These are phyloP conservation scores for Knipowitschia caucasica DNA, from an alignment of 2,797 vertebrate species.

Conservation along the genomic window DNA sequence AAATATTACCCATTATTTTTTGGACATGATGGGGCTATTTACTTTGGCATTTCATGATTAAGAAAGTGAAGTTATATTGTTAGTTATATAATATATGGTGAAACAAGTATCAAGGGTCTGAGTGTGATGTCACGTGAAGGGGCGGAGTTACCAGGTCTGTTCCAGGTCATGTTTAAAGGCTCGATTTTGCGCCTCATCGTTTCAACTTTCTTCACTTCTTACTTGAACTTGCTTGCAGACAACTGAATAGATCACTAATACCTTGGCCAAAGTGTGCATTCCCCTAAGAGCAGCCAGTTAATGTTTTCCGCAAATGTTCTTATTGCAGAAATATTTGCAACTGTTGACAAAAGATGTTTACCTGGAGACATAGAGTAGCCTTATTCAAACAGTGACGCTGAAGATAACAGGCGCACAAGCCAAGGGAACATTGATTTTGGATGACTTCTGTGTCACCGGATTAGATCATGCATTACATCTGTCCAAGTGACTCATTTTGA, in stretches of 20 bases:
- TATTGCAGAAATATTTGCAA: constrained; percentile 22
- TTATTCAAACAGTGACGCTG: constrained; percentile 39
- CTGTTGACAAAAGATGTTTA: constrained; percentile 24
- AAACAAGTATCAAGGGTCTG: too few relatives aligned
- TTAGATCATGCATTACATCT: constrained; percentile 54
- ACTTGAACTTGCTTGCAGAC: background rate
- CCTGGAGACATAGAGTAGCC: constrained; percentile 30
- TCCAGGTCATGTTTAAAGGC: too few relatives aligned
- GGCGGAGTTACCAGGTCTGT: too few relatives aligned
- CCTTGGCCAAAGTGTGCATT: background rate
- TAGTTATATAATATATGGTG: too few relatives aligned
- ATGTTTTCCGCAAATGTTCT: background rate
- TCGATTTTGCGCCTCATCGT: too few relatives aligned
- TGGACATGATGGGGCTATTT: too few relatives aligned
- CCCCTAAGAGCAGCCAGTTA: background rate
- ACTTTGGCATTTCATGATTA: too few relatives aligned
- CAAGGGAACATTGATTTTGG: constrained; percentile 38
- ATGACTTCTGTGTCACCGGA: constrained; percentile 39
- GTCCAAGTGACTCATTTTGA: constrained; percentile 43
- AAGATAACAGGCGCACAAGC: constrained; percentile 19
- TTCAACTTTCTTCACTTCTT: too few relatives aligned
- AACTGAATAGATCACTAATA: background rate
- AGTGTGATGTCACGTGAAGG: too few relatives aligned
- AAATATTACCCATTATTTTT: too few relatives aligned
- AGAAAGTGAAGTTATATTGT: too few relatives aligned